Base-by-base conservation (phyloP, 1,140 invertebrate species). In the Drosophila pseudoobscura region DNA sequence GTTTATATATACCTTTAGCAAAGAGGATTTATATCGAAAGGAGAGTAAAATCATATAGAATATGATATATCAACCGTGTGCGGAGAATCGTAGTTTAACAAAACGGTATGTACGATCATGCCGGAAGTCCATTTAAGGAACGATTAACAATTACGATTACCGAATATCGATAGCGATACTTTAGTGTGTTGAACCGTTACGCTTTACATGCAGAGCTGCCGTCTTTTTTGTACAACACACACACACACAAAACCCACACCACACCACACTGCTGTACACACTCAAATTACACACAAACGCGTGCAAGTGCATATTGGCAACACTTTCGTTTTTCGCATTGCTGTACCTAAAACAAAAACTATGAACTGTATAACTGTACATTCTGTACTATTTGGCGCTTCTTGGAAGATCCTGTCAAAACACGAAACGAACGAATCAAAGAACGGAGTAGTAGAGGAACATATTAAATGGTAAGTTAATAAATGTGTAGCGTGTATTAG, bases 1-100 rank as follows among this genome's bases (percentile, higher is more conserved):
- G 74, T 87, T 88, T 88, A 89, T 89, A 87, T 88, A 78, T 83
- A 79, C 83, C 72, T 87, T 87, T 87, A 88, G 83, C 72, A 71
- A 71, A 83, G 49, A 39, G 65, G 11, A 82, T 82, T 78, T 75
- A 82, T 65, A 78, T 71, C 60, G 50, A 53, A 57, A 8, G 4
- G 35, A 39, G 44, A 57, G 52, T 46, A 76, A 76, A 46, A 50
- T 31, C 66, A 73, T 77, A 77, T 56, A 55, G 57, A 78, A 70
- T 45, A 75, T 75, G 53, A 68, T 75, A 63, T 62, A 68, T 61
- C 61, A 51, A 5, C 4, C 35, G 11, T 39, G 60, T 41, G 62
- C 54, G 54, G 49, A 60, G 52, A 55, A 58, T 54, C 41, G 52
- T 41, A 66, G 47, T 26, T 26, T 26, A 26, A 26, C 24, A 26